These are phyloP conservation scores for Rhizoglyphus robini DNA, from an alignment of 1,140 invertebrate genomes.

Conservation along the genomic window DNA sequence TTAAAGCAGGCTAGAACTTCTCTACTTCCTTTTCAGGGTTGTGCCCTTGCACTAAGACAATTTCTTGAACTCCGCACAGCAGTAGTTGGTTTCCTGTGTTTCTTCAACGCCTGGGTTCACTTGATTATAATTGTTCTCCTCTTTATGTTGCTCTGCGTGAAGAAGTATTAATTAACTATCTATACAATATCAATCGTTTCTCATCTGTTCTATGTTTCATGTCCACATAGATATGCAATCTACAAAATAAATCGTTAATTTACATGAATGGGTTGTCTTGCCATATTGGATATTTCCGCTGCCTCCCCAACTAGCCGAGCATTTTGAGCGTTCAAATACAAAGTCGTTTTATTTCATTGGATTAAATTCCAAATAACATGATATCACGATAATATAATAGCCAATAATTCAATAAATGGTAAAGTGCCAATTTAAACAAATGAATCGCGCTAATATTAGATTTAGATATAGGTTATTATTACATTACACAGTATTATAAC, in stretches of 20 bases:
- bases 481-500: too few species aligned
- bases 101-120: background rate
- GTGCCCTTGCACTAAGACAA: constrained; percentile 19
- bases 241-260: background rate
- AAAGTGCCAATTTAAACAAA: too few species aligned
- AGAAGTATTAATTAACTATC: background rate
- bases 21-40: constrained; percentile 13
- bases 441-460: too few species aligned
- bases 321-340: too few species aligned
- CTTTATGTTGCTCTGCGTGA: constrained; percentile 11
- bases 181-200: background rate
- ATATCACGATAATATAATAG: too few species aligned
- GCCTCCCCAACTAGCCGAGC: too few species aligned
- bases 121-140: constrained; percentile 13
- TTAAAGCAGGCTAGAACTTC: background rate
- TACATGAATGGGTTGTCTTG: too few species aligned
- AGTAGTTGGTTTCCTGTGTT: constrained; percentile 18
- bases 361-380: too few species aligned
- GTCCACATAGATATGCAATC: background rate
- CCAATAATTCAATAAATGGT: too few species aligned
- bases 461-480: too few species aligned
- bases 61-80: constrained; percentile 21
- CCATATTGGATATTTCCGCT: too few species aligned
- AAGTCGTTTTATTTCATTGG: too few species aligned
- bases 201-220: background rate